Evolutionary conservation across 2,888 invertebrate genomes (phyloP).

Genomic region (Dryobotodes eremita): DNA sequence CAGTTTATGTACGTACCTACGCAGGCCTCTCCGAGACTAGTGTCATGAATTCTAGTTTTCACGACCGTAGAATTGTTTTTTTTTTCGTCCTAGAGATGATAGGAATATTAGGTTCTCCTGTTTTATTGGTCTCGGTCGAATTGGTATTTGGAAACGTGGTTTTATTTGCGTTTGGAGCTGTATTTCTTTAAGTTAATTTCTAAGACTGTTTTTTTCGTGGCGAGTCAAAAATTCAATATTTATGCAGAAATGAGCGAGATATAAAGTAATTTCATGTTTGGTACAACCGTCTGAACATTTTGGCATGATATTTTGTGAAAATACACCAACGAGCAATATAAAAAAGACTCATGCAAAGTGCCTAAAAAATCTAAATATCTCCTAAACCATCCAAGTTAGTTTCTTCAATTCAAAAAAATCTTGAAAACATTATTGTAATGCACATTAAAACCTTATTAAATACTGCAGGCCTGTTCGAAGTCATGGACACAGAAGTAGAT

Average conservation of each 20-base stretch:
- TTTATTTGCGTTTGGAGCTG: constrained; percentile 20
- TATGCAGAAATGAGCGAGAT: background rate
- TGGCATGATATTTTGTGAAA: constrained; percentile 1
- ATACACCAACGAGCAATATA: background rate
- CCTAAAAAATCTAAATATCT: too few relatives aligned
- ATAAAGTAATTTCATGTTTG: constrained; percentile 31
- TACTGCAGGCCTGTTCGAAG: too few relatives aligned
- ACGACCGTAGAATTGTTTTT: constrained; percentile 34
- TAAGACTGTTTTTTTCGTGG: background rate
- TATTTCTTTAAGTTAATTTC: constrained; percentile 31
- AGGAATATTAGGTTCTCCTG: constrained; percentile 20
- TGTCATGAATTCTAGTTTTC: constrained; percentile 58
- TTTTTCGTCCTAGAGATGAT: constrained; percentile 24
- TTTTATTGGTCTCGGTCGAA: constrained; percentile 45
- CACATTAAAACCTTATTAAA: too few relatives aligned
- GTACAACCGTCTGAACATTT: background rate
- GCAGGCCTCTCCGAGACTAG: constrained; percentile 38
- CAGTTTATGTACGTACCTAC: constrained; percentile 53
- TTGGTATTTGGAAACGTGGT: constrained; percentile 17
- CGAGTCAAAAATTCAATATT: background rate
- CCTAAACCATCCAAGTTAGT: too few relatives aligned
- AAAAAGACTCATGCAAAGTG: too few relatives aligned
- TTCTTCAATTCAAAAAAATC: too few relatives aligned
- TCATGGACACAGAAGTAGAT: too few relatives aligned
- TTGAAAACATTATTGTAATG: too few relatives aligned